A percentile compares a stretch with the other conserved stretches of the same genome.
Conservation (phyloP, 2,797 vertebrate genomes). For the Tapirus indicus region DNA sequence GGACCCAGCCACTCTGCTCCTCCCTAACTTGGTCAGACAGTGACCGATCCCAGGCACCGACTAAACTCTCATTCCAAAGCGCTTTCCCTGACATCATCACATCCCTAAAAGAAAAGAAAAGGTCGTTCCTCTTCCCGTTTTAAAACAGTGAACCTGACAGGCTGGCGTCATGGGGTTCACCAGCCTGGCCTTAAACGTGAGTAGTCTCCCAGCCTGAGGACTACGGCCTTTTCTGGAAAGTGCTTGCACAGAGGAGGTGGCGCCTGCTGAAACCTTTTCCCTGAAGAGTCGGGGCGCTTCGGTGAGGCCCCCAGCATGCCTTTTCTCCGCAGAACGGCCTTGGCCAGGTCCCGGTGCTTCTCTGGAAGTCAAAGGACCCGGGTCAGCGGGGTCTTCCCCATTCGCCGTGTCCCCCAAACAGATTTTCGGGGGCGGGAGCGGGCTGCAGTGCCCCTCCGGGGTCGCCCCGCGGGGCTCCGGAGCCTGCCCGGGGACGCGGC, state of each 20-base stretch:
- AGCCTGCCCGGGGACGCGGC: neutral
- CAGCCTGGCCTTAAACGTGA: neutral
- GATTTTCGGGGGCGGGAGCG: neutral
- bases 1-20: neutral
- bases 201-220: neutral
- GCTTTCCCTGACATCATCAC: neutral
- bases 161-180: neutral
- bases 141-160: neutral
- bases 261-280: conserved; percentile 90
- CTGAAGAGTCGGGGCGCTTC: conserved; percentile 88
- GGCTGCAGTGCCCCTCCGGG: neutral
- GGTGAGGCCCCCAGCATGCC: conserved; percentile 89
- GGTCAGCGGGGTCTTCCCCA: conserved; percentile 29
- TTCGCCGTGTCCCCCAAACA: neutral
- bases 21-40: neutral
- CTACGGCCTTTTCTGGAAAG: conserved; percentile 11
- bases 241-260: neutral
- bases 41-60: neutral
- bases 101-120: neutral
- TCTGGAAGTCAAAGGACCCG: conserved; percentile 88
- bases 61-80: neutral
- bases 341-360: conserved; percentile 95
- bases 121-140: neutral
- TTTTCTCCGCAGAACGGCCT: conserved; percentile 94
- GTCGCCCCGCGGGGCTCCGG: neutral